Conservation (phyloP, 2,113 vertebrate genomes). For the Prochilodus magdalenae region DNA sequence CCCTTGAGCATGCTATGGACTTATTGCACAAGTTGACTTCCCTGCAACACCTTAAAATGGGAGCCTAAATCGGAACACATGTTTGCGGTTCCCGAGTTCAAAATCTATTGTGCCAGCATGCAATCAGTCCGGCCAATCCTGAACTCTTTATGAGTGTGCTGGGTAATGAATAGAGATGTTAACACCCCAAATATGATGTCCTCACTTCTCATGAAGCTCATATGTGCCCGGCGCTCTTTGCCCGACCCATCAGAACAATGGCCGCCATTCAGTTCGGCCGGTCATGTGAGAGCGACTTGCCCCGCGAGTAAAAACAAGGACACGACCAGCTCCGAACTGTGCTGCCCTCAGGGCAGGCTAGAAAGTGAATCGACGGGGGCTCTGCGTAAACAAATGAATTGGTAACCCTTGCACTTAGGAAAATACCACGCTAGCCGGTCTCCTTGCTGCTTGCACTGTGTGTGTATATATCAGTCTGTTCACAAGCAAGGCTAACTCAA, state of each 20-base stretch:
- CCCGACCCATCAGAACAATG: conserved; percentile 62
- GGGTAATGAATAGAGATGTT: conserved; percentile 15
- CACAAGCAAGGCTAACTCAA: conserved; percentile 10
- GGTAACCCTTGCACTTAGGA: conserved; percentile 59
- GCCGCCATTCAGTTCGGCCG: conserved; percentile 65
- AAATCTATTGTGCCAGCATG: background rate
- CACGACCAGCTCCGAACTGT: conserved; percentile 55
- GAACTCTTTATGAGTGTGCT: background rate
- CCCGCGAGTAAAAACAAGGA: conserved; percentile 52
- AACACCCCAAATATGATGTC: background rate
- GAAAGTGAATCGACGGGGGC: conserved; percentile 60
- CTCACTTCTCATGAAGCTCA: conserved; percentile 59
- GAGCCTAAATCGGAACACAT: background rate
- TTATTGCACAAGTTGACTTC: background rate
- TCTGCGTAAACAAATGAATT: conserved; percentile 61
- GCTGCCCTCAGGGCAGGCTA: conserved; percentile 43
- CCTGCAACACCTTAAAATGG: background rate
- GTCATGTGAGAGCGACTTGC: conserved; percentile 70
- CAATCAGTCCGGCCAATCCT: background rate
- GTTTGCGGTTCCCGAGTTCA: background rate
- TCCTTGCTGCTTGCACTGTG: conserved; percentile 1
- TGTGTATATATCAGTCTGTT: conserved; percentile 16
- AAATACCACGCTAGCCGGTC: conserved; percentile 4
- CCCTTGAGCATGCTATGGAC: background rate
- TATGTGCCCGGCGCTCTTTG: conserved; percentile 52